Evolutionary conservation across 2,113 vertebrate species (phyloP).

Genomic region (Phodopus roborovskii): DNA sequence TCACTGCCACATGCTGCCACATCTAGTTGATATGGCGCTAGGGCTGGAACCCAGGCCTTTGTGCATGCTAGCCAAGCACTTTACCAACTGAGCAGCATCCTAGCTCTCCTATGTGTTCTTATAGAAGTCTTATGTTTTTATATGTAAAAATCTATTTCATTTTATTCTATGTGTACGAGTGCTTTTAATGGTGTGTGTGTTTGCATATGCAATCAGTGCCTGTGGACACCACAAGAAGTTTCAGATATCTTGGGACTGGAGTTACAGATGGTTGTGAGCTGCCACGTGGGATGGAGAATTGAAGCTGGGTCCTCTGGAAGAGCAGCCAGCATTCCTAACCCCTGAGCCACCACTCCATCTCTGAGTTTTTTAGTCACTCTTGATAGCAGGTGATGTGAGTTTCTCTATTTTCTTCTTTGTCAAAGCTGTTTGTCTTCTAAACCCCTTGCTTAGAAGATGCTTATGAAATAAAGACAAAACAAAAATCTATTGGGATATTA

Average conservation of each 20-base stretch:
- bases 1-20: neutral
- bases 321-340: neutral
- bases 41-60: neutral
- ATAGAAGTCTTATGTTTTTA: slow-evolving; percentile 9
- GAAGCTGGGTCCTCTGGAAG: neutral
- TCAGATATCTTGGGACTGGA: neutral
- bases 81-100: neutral
- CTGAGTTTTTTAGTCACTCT: neutral
- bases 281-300: neutral
- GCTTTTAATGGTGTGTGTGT: neutral
- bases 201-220: neutral
- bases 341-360: neutral
- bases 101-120: neutral
- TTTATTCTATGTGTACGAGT: neutral
- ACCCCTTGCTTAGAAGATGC: neutral
- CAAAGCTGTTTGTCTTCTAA: neutral
- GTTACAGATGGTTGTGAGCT: neutral
- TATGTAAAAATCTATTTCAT: neutral
- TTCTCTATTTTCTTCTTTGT: neutral
- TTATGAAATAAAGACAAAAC: slow-evolving; percentile 2
- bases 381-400: neutral
- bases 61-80: neutral
- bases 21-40: neutral
- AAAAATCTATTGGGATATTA: neutral
- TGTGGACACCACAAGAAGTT: neutral